Conservation (phyloP, 2,888 invertebrate species). For the Parnassius orleans region DNA sequence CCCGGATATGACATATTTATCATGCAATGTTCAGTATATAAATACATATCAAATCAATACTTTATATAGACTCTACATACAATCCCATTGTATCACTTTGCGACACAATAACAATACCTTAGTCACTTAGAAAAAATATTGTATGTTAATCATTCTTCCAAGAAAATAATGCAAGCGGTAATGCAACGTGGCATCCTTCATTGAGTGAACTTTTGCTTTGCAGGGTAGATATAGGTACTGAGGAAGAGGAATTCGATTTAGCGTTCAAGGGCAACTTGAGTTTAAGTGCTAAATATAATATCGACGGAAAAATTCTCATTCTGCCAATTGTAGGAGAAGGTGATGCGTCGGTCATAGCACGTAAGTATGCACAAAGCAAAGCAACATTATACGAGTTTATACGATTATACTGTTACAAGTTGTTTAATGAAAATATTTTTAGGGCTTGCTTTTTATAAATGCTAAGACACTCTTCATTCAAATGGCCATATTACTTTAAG, state of each 20-base stretch:
- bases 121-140: slow-evolving; percentile 16
- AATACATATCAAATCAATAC: not conserved
- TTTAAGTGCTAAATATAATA: slow-evolving; percentile 66
- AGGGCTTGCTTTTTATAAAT: too few relatives aligned
- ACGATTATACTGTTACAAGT: not conserved
- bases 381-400: not conserved
- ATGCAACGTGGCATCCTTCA: not conserved
- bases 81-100: slow-evolving; percentile 7
- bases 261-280: slow-evolving; percentile 59
- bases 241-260: slow-evolving; percentile 52
- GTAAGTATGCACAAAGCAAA: slow-evolving; percentile 53
- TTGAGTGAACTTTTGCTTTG: slow-evolving; percentile 32
- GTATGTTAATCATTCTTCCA: slow-evolving; percentile 16
- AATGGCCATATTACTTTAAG: too few relatives aligned
- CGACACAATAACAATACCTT: slow-evolving; percentile 7
- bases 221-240: slow-evolving; percentile 54
- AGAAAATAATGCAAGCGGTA: slow-evolving; percentile 4
- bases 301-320: slow-evolving; percentile 73
- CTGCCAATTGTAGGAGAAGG: slow-evolving; percentile 77
- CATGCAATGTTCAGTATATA: too few relatives aligned
- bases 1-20: too few relatives aligned
- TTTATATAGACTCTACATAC: not conserved
- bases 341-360: slow-evolving; percentile 58
- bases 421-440: too few relatives aligned
- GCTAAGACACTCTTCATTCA: too few relatives aligned